These are phyloP conservation scores for Phorcus lineatus DNA, from an alignment of 2,888 invertebrate genomes.

Conservation along the genomic window DNA sequence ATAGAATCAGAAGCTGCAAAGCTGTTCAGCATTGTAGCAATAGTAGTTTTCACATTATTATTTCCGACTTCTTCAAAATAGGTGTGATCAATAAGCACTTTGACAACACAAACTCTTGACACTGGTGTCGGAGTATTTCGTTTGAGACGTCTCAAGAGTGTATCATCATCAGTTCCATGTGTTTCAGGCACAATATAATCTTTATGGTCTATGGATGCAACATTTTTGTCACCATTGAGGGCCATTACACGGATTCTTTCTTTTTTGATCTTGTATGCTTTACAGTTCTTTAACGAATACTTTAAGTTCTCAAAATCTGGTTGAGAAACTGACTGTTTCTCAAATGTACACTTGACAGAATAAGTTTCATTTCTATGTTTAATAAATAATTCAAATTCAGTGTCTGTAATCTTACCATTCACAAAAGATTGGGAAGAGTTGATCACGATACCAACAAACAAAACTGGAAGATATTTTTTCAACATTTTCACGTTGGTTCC, in stretches of 20 bases:
- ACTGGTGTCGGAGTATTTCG: background rate
- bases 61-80: slow-evolving; percentile 56
- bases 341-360: slow-evolving; percentile 24
- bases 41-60: slow-evolving; percentile 40
- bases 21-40: slow-evolving; percentile 59
- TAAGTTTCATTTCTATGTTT: background rate
- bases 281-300: background rate
- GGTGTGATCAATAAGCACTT: slow-evolving; percentile 65
- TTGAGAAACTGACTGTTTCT: background rate
- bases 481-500: background rate
- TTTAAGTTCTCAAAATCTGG: background rate
- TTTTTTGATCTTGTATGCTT: background rate
- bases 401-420: background rate
- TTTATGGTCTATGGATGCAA: background rate
- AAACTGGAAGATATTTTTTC: background rate
- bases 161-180: no score
- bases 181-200: background rate
- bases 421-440: background rate
- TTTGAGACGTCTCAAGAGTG: no score
- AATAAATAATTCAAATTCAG: slow-evolving; percentile 12
- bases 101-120: slow-evolving; percentile 50
- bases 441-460: background rate
- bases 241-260: background rate
- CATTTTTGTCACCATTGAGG: background rate
- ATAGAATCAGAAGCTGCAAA: slow-evolving; percentile 63